Evolutionary conservation across 2,113 vertebrate genomes (phyloP).

Genomic region (Mobula hypostoma): DNA sequence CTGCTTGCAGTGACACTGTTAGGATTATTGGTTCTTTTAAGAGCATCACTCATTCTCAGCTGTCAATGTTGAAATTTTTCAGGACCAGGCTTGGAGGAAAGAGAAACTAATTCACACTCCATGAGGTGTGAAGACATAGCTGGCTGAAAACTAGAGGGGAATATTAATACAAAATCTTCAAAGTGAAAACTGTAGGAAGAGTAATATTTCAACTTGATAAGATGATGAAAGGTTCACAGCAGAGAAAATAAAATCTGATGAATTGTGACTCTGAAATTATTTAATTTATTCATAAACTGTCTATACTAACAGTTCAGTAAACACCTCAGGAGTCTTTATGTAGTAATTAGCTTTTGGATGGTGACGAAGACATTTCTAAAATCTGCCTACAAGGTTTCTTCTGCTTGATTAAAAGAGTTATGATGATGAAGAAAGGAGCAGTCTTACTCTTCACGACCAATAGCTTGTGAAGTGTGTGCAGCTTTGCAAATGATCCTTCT

Average conservation of each 20-base stretch:
- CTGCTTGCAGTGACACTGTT: background rate
- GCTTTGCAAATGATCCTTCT: background rate
- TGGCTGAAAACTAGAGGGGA: background rate
- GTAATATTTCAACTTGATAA: background rate
- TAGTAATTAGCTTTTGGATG: background rate
- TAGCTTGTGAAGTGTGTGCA: background rate
- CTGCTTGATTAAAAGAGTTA: background rate
- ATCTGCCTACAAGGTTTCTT: background rate
- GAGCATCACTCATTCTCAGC: constrained; percentile 9
- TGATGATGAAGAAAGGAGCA: background rate
- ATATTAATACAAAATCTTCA: background rate
- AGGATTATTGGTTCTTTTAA: background rate
- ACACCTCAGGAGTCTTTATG: background rate
- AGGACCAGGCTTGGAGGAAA: background rate
- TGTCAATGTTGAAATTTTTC: background rate
- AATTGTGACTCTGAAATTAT: background rate
- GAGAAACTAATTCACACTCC: background rate
- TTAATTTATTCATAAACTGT: background rate
- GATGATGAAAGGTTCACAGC: background rate
- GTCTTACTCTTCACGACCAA: background rate
- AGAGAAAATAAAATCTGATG: background rate
- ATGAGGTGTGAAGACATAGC: background rate
- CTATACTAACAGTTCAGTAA: background rate
- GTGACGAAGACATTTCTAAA: background rate
- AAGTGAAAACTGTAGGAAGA: background rate